phyloP scores from a whole-genome alignment of 2,888 invertebrate species.

The Oscheius myriophilus region DNA sequence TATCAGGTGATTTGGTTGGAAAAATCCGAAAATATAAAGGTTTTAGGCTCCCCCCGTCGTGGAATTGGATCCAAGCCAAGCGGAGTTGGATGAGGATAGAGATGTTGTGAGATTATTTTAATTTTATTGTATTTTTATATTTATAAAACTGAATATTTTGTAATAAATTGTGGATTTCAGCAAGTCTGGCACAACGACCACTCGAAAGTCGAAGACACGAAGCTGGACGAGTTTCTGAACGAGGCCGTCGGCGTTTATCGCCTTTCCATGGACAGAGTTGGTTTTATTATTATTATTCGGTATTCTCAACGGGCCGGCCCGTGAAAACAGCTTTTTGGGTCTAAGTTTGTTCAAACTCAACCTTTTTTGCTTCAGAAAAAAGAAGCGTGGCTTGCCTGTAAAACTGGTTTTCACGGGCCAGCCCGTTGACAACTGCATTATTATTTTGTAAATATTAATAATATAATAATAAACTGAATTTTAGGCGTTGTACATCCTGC shows the following conservation, averaged over 20 bases:
- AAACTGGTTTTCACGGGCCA: too few relatives aligned
- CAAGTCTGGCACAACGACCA: slow-evolving; percentile 6
- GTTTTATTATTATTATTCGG: neutral
- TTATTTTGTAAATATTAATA: neutral
- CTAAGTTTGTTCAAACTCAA: too few relatives aligned
- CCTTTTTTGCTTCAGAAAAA: too few relatives aligned
- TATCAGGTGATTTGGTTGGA: too few relatives aligned
- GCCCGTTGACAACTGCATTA: too few relatives aligned
- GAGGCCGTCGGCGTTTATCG: slow-evolving; percentile 27
- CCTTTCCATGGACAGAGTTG: slow-evolving; percentile 17
- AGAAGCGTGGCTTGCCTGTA: too few relatives aligned
- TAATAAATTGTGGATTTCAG: neutral
- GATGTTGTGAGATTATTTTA: neutral
- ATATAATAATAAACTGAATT: neutral
- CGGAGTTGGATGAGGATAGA: neutral
- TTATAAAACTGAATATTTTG: neutral
- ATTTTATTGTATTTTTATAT: neutral
- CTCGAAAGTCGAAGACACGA: slow-evolving; percentile 8
- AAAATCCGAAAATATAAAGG: neutral
- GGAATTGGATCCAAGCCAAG: neutral
- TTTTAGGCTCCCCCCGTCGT: slow-evolving; percentile 12
- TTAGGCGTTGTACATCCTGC: slow-evolving; percentile 25
- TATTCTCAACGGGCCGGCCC: too few relatives aligned
- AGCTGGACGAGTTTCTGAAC: slow-evolving; percentile 18
- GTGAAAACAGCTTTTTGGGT: too few relatives aligned